Conservation (phyloP, 2,888 invertebrate species). For the Epinotia nisella region DNA sequence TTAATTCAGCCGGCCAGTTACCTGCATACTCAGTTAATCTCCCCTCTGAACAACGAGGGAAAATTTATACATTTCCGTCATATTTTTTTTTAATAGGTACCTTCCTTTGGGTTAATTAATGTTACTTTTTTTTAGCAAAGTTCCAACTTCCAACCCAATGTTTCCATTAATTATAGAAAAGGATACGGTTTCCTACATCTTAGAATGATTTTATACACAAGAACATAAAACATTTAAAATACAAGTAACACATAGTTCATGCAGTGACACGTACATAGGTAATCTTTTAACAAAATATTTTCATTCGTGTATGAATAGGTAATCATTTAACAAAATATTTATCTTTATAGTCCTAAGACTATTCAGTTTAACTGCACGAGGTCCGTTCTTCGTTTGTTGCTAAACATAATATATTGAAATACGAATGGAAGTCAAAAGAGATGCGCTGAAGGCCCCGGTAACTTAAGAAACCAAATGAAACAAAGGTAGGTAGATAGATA, state of each 20-base stretch:
- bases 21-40: constrained; percentile 36
- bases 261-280: no score
- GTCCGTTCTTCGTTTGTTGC: background rate
- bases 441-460: background rate
- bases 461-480: background rate
- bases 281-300: no score
- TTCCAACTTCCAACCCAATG: background rate
- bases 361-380: background rate
- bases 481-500: background rate
- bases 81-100: constrained; percentile 15
- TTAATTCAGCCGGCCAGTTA: constrained; percentile 33
- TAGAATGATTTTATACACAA: no score
- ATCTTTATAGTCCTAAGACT: background rate
- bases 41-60: constrained; percentile 18
- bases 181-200: background rate
- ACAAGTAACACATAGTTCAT: no score
- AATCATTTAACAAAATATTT: background rate
- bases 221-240: no score
- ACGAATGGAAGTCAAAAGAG: background rate
- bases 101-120: constrained; percentile 14
- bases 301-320: background rate
- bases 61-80: constrained; percentile 21
- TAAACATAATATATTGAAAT: background rate
- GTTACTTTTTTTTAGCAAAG: background rate
- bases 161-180: background rate